Evolutionary conservation across 2,113 vertebrate species (phyloP).

Genomic region (Megatriorchis doriae): DNA sequence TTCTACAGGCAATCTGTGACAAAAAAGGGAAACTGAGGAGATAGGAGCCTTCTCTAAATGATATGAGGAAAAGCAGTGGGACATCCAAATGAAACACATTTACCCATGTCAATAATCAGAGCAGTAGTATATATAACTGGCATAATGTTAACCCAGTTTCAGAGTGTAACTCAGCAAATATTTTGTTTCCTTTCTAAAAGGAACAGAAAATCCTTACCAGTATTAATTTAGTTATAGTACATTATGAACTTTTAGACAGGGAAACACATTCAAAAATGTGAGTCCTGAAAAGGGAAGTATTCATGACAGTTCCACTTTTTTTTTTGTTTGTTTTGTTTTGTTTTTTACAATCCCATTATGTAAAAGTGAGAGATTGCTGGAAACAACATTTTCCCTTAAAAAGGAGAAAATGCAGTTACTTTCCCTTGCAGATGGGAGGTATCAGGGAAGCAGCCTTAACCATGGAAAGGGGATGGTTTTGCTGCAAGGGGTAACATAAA

Average conservation of each 20-base stretch:
- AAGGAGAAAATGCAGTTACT: background rate
- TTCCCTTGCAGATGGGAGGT: conserved; percentile 18
- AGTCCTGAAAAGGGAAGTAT: background rate
- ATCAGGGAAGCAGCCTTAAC: background rate
- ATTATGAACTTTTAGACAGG: background rate
- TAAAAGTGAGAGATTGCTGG: background rate
- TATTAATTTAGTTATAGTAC: background rate
- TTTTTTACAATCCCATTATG: background rate
- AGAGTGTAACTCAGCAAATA: background rate
- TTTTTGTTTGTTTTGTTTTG: background rate
- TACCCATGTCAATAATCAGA: background rate
- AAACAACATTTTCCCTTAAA: background rate
- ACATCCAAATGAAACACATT: background rate
- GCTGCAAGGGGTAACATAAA: conserved; percentile 36
- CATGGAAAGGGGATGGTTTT: conserved; percentile 16
- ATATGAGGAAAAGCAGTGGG: background rate
- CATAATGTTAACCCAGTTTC: background rate
- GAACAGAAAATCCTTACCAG: background rate
- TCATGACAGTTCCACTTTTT: background rate
- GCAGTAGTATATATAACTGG: background rate
- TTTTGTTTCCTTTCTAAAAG: background rate
- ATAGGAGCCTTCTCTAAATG: background rate
- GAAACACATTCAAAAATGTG: background rate
- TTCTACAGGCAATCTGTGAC: background rate
- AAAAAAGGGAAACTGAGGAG: background rate